A percentile compares a stretch with the other conserved stretches of the same genome.
Evolutionary conservation across 1,140 invertebrate species (phyloP).

Genomic region (Teleogryllus occipitalis): DNA sequence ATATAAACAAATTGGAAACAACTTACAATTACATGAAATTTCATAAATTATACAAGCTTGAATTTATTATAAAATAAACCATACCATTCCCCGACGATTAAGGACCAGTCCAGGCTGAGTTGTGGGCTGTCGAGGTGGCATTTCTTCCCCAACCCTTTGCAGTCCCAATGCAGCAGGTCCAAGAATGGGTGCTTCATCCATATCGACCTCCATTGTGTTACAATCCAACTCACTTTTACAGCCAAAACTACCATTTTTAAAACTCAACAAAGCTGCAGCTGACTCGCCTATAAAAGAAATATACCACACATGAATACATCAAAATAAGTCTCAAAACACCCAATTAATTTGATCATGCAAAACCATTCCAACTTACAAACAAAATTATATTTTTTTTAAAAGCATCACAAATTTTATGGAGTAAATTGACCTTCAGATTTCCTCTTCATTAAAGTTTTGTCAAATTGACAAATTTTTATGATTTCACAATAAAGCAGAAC

Average conservation of each 20-base stretch:
- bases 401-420: too few relatives aligned
- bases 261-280: constrained; percentile 32
- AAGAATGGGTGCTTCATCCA: constrained; percentile 13
- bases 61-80: neutral
- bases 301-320: too few relatives aligned
- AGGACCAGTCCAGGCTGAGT: constrained; percentile 26
- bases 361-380: too few relatives aligned
- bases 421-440: too few relatives aligned
- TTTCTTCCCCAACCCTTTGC: constrained; percentile 30
- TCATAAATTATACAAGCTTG: neutral
- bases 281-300: constrained; percentile 28
- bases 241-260: constrained; percentile 33
- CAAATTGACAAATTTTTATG: too few relatives aligned
- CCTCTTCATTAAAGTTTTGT: too few relatives aligned
- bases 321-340: too few relatives aligned
- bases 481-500: too few relatives aligned
- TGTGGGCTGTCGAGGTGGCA: constrained; percentile 29
- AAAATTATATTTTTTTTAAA: too few relatives aligned
- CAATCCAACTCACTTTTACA: constrained; percentile 24
- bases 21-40: neutral
- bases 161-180: constrained; percentile 26
- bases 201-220: constrained; percentile 24
- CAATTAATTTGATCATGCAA: too few relatives aligned
- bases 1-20: too few relatives aligned
- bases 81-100: constrained; percentile 22